Conservation (phyloP, 2,797 vertebrate species). For the Myotis daubentonii region DNA sequence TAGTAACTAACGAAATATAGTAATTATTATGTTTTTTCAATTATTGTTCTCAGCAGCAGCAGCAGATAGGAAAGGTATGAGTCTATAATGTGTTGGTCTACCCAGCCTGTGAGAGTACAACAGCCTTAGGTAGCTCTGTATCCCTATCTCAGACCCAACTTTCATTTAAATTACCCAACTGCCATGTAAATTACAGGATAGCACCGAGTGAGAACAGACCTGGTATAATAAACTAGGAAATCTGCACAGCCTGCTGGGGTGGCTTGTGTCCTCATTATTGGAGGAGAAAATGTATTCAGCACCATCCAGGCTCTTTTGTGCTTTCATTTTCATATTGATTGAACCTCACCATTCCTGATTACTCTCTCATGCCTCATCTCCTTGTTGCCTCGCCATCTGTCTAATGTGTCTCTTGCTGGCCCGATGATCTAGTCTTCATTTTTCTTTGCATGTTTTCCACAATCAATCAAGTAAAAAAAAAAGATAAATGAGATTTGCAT, state of each 20-base stretch:
- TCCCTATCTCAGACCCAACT: constrained; percentile 24
- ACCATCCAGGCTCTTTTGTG: constrained; percentile 37
- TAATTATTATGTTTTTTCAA: not conserved
- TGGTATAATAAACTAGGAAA: constrained; percentile 52
- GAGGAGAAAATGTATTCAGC: constrained; percentile 60
- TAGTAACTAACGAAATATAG: not conserved
- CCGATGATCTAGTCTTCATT: constrained; percentile 64
- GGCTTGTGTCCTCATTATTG: constrained; percentile 42
- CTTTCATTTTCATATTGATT: constrained; percentile 56
- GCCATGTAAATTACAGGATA: constrained; percentile 50
- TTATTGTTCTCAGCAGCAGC: not conserved
- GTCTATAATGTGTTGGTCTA: not conserved
- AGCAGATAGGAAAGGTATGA: constrained; percentile 13
- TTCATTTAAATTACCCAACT: constrained; percentile 20
- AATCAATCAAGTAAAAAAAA: constrained; percentile 71
- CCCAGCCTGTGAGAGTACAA: not conserved
- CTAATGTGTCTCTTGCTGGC: constrained; percentile 65
- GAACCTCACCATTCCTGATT: constrained; percentile 46
- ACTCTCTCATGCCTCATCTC: constrained; percentile 56
- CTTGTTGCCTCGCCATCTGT: constrained; percentile 50
- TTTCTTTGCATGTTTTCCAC: constrained; percentile 55
- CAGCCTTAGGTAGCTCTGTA: not conserved
- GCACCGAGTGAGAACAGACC: not conserved
- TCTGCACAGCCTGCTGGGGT: constrained; percentile 19
- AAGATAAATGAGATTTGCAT: constrained; percentile 67